phyloP scores from a whole-genome alignment of 2,888 invertebrate genomes.

The Margaritifera margaritifera region DNA sequence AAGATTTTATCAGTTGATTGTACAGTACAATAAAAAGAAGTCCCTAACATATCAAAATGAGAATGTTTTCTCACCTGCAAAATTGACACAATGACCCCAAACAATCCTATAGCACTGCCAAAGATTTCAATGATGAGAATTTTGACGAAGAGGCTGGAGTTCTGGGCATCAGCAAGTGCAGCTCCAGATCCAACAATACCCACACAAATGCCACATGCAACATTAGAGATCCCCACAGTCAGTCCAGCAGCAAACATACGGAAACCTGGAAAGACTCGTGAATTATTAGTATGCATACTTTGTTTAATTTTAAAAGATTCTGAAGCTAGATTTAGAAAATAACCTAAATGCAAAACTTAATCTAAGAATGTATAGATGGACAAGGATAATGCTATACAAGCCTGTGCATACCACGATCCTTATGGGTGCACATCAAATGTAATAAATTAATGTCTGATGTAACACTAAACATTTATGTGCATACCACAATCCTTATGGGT shows the following conservation, averaged over 20 bases:
- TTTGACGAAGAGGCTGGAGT: slow-evolving; percentile 95
- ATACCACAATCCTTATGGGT: too few species aligned
- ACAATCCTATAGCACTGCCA: slow-evolving; percentile 98
- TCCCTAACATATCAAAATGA: neutral
- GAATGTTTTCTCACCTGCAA: slow-evolving; percentile 60
- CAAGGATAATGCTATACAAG: too few species aligned
- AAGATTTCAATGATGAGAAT: slow-evolving; percentile 99
- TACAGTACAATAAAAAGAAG: neutral
- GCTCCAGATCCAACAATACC: slow-evolving; percentile 99
- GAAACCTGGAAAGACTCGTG: slow-evolving; percentile 79
- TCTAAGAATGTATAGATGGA: too few species aligned
- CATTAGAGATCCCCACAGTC: slow-evolving; percentile 94
- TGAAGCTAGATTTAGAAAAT: too few species aligned
- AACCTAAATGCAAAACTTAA: too few species aligned
- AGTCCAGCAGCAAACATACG: slow-evolving; percentile 97
- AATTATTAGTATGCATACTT: neutral
- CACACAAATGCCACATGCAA: slow-evolving; percentile 96
- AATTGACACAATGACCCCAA: slow-evolving; percentile 98
- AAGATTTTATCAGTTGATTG: neutral
- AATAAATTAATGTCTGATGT: too few species aligned
- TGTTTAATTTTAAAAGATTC: too few species aligned
- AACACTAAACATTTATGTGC: too few species aligned
- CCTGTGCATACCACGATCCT: too few species aligned
- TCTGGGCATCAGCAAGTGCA: slow-evolving; percentile 97
- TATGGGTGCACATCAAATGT: too few species aligned